phyloP scores from a whole-genome alignment of 2,113 vertebrate species.

The Neogale vison region DNA sequence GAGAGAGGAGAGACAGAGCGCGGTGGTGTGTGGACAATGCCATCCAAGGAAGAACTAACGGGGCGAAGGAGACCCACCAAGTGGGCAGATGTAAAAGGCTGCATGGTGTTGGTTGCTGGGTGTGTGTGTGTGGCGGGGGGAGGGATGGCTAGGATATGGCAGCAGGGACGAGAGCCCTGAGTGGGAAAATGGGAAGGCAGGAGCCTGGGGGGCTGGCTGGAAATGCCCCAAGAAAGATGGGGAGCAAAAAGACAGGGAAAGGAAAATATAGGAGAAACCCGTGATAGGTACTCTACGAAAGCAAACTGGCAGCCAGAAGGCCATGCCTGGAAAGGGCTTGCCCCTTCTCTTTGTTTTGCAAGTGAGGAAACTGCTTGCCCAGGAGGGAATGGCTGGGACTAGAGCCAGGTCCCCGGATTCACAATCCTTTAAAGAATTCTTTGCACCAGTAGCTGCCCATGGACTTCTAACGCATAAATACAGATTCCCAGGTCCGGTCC shows the following conservation, averaged over 20 bases:
- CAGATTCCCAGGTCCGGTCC: neutral
- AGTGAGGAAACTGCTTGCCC: neutral
- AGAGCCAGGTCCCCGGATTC: neutral
- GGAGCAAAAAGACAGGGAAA: neutral
- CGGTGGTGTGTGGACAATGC: neutral
- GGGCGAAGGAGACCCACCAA: neutral
- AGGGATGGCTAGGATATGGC: neutral
- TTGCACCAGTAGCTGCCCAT: neutral
- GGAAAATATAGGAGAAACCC: neutral
- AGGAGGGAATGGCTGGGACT: neutral
- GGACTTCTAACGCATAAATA: neutral
- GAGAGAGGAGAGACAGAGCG: neutral
- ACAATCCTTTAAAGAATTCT: neutral
- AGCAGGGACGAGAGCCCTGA: neutral
- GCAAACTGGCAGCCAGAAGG: neutral
- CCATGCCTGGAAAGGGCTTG: neutral
- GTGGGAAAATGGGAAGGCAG: neutral
- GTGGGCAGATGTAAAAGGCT: neutral
- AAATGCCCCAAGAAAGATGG: neutral
- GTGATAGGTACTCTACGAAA: neutral
- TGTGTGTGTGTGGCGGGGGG: accelerated
- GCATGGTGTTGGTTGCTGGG: too few species aligned
- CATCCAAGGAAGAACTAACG: neutral
- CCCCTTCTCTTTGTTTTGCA: neutral
- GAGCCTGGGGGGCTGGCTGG: neutral